phyloP scores from a whole-genome alignment of 2,797 vertebrate species.

The Cercopithecus diana region DNA sequence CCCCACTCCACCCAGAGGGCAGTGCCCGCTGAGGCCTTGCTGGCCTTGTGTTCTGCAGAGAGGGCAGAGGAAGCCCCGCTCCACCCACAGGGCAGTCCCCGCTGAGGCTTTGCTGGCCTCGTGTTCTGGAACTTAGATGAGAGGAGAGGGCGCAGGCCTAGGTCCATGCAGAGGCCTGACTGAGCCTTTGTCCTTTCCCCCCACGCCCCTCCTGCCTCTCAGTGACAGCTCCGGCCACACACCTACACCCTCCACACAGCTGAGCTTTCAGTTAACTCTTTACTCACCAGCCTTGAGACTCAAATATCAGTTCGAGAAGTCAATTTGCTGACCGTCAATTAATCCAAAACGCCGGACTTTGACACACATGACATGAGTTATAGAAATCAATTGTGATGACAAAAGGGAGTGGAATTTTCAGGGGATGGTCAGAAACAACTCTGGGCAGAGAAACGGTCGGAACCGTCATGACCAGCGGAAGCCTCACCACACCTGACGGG shows the following conservation, averaged over 20 bases:
- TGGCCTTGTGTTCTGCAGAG: accelerated
- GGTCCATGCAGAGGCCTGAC: not conserved
- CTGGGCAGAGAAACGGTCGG: accelerated
- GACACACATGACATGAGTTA: not conserved
- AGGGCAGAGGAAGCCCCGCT: too few species aligned
- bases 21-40: not conserved
- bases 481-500: accelerated
- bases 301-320: not conserved
- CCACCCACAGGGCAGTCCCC: not conserved
- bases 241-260: not conserved
- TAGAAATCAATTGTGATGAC: accelerated
- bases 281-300: not conserved
- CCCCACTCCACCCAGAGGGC: not conserved
- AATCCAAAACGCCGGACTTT: not conserved
- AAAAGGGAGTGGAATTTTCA: not conserved
- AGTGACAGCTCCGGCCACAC: accelerated
- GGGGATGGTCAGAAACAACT: accelerated
- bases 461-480: accelerated
- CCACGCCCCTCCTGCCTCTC: not conserved
- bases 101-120: not conserved
- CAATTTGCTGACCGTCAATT: not conserved
- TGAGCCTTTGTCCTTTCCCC: not conserved
- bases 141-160: accelerated
- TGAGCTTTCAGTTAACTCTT: not conserved
- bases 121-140: too few species aligned